Evolutionary conservation across 2,888 invertebrate genomes (phyloP).

Genomic region (Sinelater perroti): DNA sequence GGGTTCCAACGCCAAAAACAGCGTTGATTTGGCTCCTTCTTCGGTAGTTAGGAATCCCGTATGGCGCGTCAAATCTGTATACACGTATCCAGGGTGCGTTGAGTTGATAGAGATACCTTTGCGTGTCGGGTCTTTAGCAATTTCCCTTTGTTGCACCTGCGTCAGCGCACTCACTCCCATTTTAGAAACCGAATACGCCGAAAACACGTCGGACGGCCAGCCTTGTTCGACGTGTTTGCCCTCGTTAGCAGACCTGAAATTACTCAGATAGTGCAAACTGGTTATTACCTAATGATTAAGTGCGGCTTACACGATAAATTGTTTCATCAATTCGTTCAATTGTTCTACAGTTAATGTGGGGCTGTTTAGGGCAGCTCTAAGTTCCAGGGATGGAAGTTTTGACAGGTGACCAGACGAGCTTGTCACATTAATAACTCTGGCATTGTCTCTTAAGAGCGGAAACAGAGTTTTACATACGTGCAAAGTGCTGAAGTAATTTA

Average conservation of each 20-base stretch:
- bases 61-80: constrained; percentile 77
- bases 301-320: constrained; percentile 74
- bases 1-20: constrained; percentile 71
- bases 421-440: constrained; percentile 79
- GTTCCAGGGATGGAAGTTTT: constrained; percentile 66
- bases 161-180: constrained; percentile 76
- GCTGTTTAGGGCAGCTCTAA: constrained; percentile 66
- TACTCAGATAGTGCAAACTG: too few relatives aligned
- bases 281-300: too few relatives aligned
- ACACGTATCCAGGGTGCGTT: constrained; percentile 80
- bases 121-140: constrained; percentile 61
- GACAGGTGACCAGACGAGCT: constrained; percentile 73
- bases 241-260: constrained; percentile 47
- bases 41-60: constrained; percentile 67
- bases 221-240: constrained; percentile 47
- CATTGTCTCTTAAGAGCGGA: constrained; percentile 74
- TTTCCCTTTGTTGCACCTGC: constrained; percentile 70
- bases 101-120: constrained; percentile 75
- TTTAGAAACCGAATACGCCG: constrained; percentile 77
- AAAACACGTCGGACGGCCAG: constrained; percentile 59
- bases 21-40: constrained; percentile 67
- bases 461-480: constrained; percentile 74
- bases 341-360: constrained; percentile 67
- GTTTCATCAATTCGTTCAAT: constrained; percentile 69
- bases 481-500: constrained; percentile 75